These are phyloP conservation scores for Dicycla oo DNA, from an alignment of 2,888 invertebrate species.

Conservation along the genomic window DNA sequence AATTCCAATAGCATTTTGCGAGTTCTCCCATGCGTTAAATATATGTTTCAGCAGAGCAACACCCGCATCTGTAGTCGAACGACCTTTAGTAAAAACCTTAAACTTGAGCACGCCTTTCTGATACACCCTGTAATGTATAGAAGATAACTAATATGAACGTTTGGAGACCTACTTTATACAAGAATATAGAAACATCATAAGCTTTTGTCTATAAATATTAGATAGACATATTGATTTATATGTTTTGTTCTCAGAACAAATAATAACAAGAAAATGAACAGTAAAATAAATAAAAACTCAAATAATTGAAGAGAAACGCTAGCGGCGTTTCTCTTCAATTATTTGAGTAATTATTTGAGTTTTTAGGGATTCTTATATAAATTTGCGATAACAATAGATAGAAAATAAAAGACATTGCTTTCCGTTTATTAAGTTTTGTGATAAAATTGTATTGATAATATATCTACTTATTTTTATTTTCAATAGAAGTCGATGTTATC, in stretches of 20 bases:
- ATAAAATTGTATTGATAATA: neutral
- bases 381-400: conserved; percentile 14
- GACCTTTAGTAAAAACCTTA: too few relatives aligned
- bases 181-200: neutral
- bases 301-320: conserved; percentile 20
- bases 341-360: too few relatives aligned
- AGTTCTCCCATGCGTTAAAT: too few relatives aligned
- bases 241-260: conserved; percentile 16
- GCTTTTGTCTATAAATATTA: neutral
- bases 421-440: neutral
- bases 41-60: too few relatives aligned
- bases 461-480: neutral
- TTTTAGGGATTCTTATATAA: conserved; percentile 41
- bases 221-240: conserved; percentile 2
- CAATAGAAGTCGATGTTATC: too few relatives aligned
- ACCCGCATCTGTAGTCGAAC: too few relatives aligned
- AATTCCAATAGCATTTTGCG: too few relatives aligned
- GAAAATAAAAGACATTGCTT: neutral
- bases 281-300: conserved; percentile 11
- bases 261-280: conserved; percentile 3
- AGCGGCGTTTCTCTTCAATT: too few relatives aligned
- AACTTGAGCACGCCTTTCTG: too few relatives aligned
- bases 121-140: too few relatives aligned
- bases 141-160: neutral
- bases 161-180: conserved; percentile 14